Percentiles rank a stretch among this genome's conserved stretches.
phyloP scores from a whole-genome alignment of 2,113 vertebrate genomes.

The Odontophorus gujanensis region DNA sequence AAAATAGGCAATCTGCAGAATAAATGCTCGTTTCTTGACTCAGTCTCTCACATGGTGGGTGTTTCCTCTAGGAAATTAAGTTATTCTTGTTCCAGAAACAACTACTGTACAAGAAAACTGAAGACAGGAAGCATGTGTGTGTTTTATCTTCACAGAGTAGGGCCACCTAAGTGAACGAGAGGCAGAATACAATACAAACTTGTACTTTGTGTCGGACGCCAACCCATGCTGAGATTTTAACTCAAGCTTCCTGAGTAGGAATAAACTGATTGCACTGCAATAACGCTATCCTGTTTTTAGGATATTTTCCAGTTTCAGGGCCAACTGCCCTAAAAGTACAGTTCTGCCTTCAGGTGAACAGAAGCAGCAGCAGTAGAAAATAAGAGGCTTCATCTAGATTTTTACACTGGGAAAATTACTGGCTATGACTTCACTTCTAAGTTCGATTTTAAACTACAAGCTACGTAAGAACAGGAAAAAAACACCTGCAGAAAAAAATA shows the following conservation, averaged over 20 bases:
- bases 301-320: conserved; percentile 30
- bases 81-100: conserved; percentile 70
- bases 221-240: conserved; percentile 62
- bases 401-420: conserved; percentile 29
- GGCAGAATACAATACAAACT: conserved; percentile 53
- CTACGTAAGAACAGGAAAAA: conserved; percentile 5
- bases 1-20: conserved; percentile 5
- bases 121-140: conserved; percentile 67
- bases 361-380: conserved; percentile 32
- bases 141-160: conserved; percentile 56
- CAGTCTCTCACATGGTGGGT: conserved; percentile 57
- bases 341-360: conserved; percentile 50
- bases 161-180: conserved; percentile 69
- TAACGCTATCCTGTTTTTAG: conserved; percentile 35
- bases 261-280: conserved; percentile 55
- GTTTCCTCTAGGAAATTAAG: conserved; percentile 61
- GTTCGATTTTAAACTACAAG: conserved; percentile 16
- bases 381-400: conserved; percentile 36
- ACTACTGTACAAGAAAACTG: conserved; percentile 53
- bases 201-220: conserved; percentile 51
- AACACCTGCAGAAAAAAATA: conserved; percentile 11
- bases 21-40: conserved; percentile 22
- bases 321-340: conserved; percentile 52
- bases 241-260: conserved; percentile 65
- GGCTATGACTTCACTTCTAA: conserved; percentile 9